phyloP scores from a whole-genome alignment of 2,888 invertebrate species.

The Agrypnus murinus region DNA sequence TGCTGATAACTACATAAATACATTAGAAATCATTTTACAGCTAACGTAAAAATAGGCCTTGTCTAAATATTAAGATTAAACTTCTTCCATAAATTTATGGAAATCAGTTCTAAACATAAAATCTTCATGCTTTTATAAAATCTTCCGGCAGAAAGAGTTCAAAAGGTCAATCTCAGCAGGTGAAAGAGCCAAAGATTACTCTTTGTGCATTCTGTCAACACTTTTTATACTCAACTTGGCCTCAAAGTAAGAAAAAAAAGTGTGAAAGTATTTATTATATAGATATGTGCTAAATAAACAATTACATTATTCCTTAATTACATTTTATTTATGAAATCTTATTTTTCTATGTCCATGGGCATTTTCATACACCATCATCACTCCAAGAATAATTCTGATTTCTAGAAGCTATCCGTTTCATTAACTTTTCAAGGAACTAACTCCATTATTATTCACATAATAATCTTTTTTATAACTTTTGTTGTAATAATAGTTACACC shows the following conservation, averaged over 20 bases:
- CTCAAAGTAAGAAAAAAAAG: slow-evolving; percentile 20
- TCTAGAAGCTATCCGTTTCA: too few species aligned
- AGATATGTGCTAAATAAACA: slow-evolving; percentile 27
- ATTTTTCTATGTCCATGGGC: too few species aligned
- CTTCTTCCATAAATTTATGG: slow-evolving; percentile 21
- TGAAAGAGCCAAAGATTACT: slow-evolving; percentile 15
- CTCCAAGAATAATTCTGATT: too few species aligned
- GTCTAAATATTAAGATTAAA: slow-evolving; percentile 12
- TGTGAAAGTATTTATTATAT: slow-evolving; percentile 13
- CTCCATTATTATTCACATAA: too few species aligned
- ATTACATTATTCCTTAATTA: too few species aligned
- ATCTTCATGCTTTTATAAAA: slow-evolving; percentile 12
- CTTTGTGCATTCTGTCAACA: slow-evolving; percentile 18
- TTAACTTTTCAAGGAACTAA: too few species aligned
- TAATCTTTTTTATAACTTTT: too few species aligned
- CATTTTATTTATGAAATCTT: too few species aligned
- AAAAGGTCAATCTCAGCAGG: slow-evolving; percentile 25
- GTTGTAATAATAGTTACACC: too few species aligned
- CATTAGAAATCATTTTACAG: not conserved
- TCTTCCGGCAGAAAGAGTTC: slow-evolving; percentile 23
- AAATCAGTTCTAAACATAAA: slow-evolving; percentile 22
- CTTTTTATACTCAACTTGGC: slow-evolving; percentile 16
- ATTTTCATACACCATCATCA: too few species aligned
- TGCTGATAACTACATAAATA: not conserved
- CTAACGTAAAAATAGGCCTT: not conserved